Evolutionary conservation across 2,113 vertebrate genomes (phyloP).

Genomic region (Bubo scandiacus): DNA sequence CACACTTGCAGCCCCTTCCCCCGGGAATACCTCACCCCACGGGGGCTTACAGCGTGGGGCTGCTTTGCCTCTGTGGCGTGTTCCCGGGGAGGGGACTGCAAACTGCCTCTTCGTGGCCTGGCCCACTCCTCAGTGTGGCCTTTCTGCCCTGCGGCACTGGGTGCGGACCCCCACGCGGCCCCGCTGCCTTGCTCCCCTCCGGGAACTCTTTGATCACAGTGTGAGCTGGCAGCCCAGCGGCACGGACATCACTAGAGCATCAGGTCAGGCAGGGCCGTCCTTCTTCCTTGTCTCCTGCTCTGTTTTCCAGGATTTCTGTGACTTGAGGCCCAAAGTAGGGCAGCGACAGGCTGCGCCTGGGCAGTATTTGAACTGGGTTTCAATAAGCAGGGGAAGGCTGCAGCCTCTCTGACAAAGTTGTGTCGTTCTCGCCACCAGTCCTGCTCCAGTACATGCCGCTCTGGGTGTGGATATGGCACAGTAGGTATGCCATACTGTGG

Average conservation of each 20-base stretch:
- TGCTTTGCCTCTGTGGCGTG: background rate
- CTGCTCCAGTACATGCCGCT: background rate
- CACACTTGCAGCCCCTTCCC: background rate
- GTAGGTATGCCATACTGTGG: accelerated
- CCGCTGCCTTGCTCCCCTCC: background rate
- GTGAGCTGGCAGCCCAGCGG: background rate
- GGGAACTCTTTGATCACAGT: background rate
- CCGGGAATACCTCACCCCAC: background rate
- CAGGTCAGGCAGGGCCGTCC: background rate
- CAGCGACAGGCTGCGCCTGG: background rate
- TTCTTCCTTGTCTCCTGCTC: background rate
- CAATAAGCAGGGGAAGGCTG: background rate
- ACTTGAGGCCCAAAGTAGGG: background rate
- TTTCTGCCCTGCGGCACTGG: background rate
- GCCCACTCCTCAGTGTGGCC: background rate
- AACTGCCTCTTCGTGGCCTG: accelerated
- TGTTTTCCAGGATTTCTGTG: background rate
- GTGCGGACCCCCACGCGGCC: accelerated
- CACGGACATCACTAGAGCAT: background rate
- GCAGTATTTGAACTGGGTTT: background rate
- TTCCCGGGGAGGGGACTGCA: background rate
- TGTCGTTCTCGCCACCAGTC: background rate
- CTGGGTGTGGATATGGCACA: background rate
- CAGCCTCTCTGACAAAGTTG: background rate
- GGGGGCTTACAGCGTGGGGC: background rate